phyloP scores from a whole-genome alignment of 92 coral and sea anemone species.

The Epizoanthus scotinus region DNA sequence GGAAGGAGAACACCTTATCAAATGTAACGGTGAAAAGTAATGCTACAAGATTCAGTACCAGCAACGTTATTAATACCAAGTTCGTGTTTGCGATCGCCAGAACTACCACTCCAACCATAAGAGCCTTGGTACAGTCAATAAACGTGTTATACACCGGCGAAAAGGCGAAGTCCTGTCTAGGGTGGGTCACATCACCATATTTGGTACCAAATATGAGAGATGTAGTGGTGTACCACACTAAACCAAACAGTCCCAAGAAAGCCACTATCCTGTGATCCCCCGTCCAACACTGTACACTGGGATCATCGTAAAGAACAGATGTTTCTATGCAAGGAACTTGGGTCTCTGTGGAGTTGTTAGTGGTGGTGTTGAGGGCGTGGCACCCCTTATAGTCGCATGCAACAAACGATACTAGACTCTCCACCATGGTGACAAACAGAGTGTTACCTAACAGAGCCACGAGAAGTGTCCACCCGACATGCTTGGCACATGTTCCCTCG shows the following conservation, averaged over 20 bases:
- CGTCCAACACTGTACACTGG: slow-evolving; percentile 77
- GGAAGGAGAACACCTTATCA: slow-evolving; percentile 59
- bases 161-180: slow-evolving; percentile 84
- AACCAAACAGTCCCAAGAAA: slow-evolving; percentile 80
- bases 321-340: slow-evolving; percentile 32
- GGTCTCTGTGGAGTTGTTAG: slow-evolving; percentile 24
- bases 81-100: slow-evolving; percentile 64
- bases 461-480: slow-evolving; percentile 88
- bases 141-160: slow-evolving; percentile 90
- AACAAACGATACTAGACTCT: slow-evolving; percentile 87
- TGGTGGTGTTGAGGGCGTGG: slow-evolving; percentile 27
- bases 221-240: slow-evolving; percentile 94
- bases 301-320: slow-evolving; percentile 72
- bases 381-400: slow-evolving; percentile 70
- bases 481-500: slow-evolving; percentile 84
- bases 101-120: slow-evolving; percentile 92
- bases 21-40: slow-evolving; percentile 74
- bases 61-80: slow-evolving; percentile 55
- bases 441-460: slow-evolving; percentile 90
- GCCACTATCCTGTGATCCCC: slow-evolving; percentile 86
- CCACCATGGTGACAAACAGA: slow-evolving; percentile 88
- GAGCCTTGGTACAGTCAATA: slow-evolving; percentile 76
- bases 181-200: slow-evolving; percentile 94
- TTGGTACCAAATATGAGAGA: slow-evolving; percentile 91
- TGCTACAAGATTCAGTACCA: slow-evolving; percentile 67